Percentiles rank a stretch among this genome's conserved stretches.
Conservation (phyloP, 2,888 invertebrate genomes). For the Drosophila kambysellisi region DNA sequence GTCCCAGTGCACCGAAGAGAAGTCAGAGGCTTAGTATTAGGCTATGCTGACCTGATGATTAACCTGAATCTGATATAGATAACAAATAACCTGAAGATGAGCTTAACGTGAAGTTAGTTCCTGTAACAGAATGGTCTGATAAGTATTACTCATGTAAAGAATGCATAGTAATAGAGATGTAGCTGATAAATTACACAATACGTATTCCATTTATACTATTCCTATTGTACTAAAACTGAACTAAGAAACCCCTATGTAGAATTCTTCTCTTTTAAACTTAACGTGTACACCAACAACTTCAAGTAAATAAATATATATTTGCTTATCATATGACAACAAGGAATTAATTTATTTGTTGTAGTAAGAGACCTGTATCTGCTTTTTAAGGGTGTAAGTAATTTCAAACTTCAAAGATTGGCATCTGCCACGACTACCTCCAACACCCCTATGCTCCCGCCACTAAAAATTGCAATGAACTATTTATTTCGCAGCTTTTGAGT, state of each 20-base stretch:
- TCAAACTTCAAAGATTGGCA: neutral
- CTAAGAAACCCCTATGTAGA: slow-evolving; percentile 1
- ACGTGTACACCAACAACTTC: neutral
- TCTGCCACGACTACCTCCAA: too few relatives aligned
- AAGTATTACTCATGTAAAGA: slow-evolving; percentile 67
- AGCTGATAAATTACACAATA: slow-evolving; percentile 38
- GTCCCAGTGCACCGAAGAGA: slow-evolving; percentile 36
- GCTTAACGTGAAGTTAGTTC: slow-evolving; percentile 44
- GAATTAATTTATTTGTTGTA: neutral
- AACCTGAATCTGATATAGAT: slow-evolving; percentile 47
- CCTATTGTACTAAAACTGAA: slow-evolving; percentile 18
- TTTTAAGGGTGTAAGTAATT: neutral
- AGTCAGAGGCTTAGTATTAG: slow-evolving; percentile 60
- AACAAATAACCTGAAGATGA: slow-evolving; percentile 68
- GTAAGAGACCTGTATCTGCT: neutral
- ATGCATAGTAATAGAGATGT: slow-evolving; percentile 64
- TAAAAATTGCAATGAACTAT: too few relatives aligned
- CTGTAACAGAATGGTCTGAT: slow-evolving; percentile 77
- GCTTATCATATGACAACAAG: neutral
- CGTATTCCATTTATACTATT: slow-evolving; percentile 6
- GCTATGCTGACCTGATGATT: slow-evolving; percentile 22
- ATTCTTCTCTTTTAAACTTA: neutral
- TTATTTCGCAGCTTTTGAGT: too few relatives aligned
- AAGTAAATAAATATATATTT: slow-evolving; percentile 4
- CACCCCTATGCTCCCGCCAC: too few relatives aligned